These are phyloP conservation scores for Calyptommatus sinebrachiatus DNA, from an alignment of 2,113 vertebrate species.

Conservation along the genomic window DNA sequence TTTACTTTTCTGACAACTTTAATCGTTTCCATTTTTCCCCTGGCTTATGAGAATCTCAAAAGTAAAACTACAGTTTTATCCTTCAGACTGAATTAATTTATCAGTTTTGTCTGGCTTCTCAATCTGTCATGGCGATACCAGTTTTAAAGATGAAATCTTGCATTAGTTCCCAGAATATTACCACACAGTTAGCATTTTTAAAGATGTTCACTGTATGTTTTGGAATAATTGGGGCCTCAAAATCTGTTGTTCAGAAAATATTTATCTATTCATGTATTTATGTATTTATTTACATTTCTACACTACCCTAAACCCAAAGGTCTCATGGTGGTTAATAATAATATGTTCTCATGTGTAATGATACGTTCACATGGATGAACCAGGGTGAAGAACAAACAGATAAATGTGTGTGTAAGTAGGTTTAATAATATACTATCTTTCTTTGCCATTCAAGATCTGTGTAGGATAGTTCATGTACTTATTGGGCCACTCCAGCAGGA, in stretches of 20 bases:
- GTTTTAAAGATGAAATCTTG: conserved; percentile 24
- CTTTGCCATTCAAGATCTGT: neutral
- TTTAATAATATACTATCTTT: neutral
- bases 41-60: conserved; percentile 48
- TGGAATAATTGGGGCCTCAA: neutral
- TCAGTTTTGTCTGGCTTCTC: conserved; percentile 37
- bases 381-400: too few species aligned
- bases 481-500: too few species aligned
- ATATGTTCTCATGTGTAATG: too few species aligned
- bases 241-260: too few species aligned
- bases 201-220: too few species aligned
- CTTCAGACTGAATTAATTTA: conserved; percentile 42
- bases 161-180: neutral
- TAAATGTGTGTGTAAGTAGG: neutral
- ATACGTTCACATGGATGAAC: neutral
- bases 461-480: too few species aligned
- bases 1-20: conserved; percentile 64
- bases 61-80: conserved; percentile 58
- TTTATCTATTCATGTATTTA: too few species aligned
- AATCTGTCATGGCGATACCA: conserved; percentile 16
- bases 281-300: too few species aligned
- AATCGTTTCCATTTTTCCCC: conserved; percentile 52
- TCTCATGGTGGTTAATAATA: too few species aligned
- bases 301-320: too few species aligned
- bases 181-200: conserved; percentile 24